Conservation (phyloP, 2,113 vertebrate genomes). For the Sylvietta virens region DNA sequence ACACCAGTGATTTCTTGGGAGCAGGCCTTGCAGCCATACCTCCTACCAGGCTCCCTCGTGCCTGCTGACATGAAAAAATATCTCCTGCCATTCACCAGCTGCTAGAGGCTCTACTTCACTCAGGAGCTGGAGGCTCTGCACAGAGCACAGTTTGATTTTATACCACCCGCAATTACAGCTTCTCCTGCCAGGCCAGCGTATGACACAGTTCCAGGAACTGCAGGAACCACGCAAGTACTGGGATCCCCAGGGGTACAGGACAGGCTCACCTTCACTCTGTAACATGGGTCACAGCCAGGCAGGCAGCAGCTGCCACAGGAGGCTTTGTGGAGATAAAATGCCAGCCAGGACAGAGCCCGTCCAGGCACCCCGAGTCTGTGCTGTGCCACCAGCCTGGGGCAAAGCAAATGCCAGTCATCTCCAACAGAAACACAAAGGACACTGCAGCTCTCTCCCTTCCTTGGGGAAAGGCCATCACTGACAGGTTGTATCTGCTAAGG, state of each 20-base stretch:
- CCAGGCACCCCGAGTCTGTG: not conserved
- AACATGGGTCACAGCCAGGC: not conserved
- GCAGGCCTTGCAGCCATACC: not conserved
- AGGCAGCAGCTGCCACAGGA: not conserved
- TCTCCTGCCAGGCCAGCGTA: not conserved
- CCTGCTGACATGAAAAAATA: not conserved
- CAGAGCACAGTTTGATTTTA: not conserved
- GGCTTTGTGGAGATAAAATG: not conserved
- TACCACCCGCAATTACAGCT: rapidly evolving
- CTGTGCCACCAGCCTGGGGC: not conserved
- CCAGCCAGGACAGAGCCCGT: not conserved
- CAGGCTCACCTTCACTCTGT: constrained; percentile 28
- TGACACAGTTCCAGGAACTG: not conserved
- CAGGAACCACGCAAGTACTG: not conserved
- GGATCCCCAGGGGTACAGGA: not conserved
- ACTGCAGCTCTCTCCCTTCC: rapidly evolving
- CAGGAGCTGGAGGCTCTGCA: not conserved
- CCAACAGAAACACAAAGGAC: not conserved
- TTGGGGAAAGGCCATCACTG: not conserved
- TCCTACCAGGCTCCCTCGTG: not conserved
- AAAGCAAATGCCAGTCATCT: not conserved
- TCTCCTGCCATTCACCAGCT: not conserved
- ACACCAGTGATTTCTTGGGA: not conserved
- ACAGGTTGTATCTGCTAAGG: not conserved
- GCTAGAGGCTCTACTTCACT: not conserved